Evolutionary conservation across 1,140 invertebrate genomes (phyloP), one percentile per base, ranked within the genome.

Genomic region (Conopomorpha cramerella): DNA sequence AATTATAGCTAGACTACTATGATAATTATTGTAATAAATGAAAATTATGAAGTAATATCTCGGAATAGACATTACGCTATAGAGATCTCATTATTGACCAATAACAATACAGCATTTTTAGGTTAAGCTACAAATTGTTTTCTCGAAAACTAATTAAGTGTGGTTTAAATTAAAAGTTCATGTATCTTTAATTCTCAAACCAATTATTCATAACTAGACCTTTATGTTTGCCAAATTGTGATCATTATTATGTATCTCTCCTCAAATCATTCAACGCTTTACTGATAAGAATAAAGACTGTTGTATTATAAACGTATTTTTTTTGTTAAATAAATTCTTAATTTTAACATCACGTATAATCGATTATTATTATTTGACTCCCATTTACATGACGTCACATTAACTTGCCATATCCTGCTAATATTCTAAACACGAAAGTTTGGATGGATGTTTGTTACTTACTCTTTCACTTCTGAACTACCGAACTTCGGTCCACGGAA

Each of bases 31-130:
- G 49, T 58, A 62, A 51, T 66, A 54, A 57, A 54, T 52, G 50
- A 41, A 66, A 55, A 61, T 54, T 61, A 58, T 55, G 43, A 58
- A 51, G 55, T 55, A 55, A 58, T 63, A 61, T 60, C 57, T 59
- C 55, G 43, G 58, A 51, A 55, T 61, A 55, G 45, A 66, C 53
- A 59, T 55, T 55, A 62, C 56, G 53, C 53, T 61, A 59, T 64
- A 63, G 63, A 72, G 70, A 74, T 74, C 66, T 74, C 70, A 74
- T 71, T 71, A 58, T 66, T 51, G 70, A 74, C 67, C 70, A 74
- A 74, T 74, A 74, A 70, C 65, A 72, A 64, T 67, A 74, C 62
- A 60, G 70, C 70, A 74, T 74, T 74, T 74, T 67, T 74, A 71
- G 61, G 62, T 64, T 74, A 74, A 74, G 70, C 43, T 57, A 57